Conservation (phyloP, 2,113 vertebrate genomes). For the Hepsetus odoe region DNA sequence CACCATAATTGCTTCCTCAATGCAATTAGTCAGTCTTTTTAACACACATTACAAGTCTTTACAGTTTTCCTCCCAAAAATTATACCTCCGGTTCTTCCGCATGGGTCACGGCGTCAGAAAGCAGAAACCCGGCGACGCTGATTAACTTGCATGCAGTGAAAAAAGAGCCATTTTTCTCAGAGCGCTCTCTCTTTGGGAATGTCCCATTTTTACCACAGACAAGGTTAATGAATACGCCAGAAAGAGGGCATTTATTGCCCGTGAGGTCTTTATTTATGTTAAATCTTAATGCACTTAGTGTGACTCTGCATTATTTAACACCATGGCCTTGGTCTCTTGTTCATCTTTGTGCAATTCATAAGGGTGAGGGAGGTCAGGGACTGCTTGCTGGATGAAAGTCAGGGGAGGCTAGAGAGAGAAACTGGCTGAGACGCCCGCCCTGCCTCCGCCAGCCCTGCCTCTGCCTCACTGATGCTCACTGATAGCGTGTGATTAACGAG, state of each 20-base stretch:
- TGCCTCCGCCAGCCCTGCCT: slow-evolving; percentile 17
- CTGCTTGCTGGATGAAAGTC: slow-evolving; percentile 76
- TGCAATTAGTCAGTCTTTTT: slow-evolving; percentile 37
- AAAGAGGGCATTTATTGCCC: slow-evolving; percentile 35
- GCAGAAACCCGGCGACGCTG: slow-evolving; percentile 24
- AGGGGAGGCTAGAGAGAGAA: slow-evolving; percentile 59
- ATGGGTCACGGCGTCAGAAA: slow-evolving; percentile 28
- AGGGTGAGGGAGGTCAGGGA: slow-evolving; percentile 70
- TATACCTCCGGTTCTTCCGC: not conserved
- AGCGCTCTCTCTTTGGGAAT: slow-evolving; percentile 24
- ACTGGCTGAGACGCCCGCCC: slow-evolving; percentile 26
- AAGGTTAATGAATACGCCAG: slow-evolving; percentile 66
- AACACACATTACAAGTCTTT: slow-evolving; percentile 27
- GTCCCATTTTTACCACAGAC: slow-evolving; percentile 45
- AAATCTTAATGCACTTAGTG: slow-evolving; percentile 64
- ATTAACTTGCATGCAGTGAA: slow-evolving; percentile 39
- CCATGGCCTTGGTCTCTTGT: slow-evolving; percentile 56
- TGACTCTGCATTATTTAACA: slow-evolving; percentile 63
- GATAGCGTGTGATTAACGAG: slow-evolving; percentile 90
- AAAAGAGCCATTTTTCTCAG: slow-evolving; percentile 33
- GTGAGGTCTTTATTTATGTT: slow-evolving; percentile 64
- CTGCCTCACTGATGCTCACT: slow-evolving; percentile 75
- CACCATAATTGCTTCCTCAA: slow-evolving; percentile 28
- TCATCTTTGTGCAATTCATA: slow-evolving; percentile 60
- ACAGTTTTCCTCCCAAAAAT: slow-evolving; percentile 20